Evolutionary conservation across 2,888 invertebrate species (phyloP).

Genomic region (Baccha elongata): DNA sequence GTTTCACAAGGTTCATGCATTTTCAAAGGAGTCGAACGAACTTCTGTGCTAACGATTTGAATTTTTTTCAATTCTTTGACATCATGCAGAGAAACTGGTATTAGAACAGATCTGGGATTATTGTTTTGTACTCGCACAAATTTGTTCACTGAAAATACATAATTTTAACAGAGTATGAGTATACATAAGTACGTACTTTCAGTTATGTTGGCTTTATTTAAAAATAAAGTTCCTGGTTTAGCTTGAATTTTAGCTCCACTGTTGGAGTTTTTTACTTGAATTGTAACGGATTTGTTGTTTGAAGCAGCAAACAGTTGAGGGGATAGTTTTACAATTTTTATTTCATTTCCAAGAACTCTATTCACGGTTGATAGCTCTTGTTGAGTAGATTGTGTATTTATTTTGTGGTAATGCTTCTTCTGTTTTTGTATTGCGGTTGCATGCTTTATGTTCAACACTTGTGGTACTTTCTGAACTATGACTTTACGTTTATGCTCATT

Average conservation of each 20-base stretch:
- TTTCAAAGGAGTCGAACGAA: slow-evolving; percentile 79
- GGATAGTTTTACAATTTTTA: slow-evolving; percentile 75
- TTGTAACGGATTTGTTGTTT: slow-evolving; percentile 74
- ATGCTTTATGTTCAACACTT: slow-evolving; percentile 70
- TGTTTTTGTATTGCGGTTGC: slow-evolving; percentile 17
- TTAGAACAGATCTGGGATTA: slow-evolving; percentile 86
- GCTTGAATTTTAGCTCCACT: slow-evolving; percentile 74
- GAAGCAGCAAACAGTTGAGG: slow-evolving; percentile 71
- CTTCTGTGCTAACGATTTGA: slow-evolving; percentile 87
- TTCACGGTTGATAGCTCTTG: slow-evolving; percentile 30
- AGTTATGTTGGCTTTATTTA: slow-evolving; percentile 73
- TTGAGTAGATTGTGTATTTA: slow-evolving; percentile 19
- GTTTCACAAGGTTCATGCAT: slow-evolving; percentile 24
- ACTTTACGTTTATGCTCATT: slow-evolving; percentile 72
- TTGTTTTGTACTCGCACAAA: slow-evolving; percentile 75
- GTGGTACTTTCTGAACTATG: slow-evolving; percentile 75
- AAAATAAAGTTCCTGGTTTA: slow-evolving; percentile 74
- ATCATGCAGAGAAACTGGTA: slow-evolving; percentile 88
- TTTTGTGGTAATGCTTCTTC: slow-evolving; percentile 33
- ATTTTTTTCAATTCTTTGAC: slow-evolving; percentile 89
- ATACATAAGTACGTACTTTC: slow-evolving; percentile 62
- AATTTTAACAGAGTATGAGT: not conserved
- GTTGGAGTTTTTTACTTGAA: slow-evolving; percentile 75
- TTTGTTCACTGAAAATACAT: slow-evolving; percentile 72
- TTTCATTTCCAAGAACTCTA: slow-evolving; percentile 56